Conservation (phyloP, 1,140 invertebrate species). For the Drosophila virilis region DNA sequence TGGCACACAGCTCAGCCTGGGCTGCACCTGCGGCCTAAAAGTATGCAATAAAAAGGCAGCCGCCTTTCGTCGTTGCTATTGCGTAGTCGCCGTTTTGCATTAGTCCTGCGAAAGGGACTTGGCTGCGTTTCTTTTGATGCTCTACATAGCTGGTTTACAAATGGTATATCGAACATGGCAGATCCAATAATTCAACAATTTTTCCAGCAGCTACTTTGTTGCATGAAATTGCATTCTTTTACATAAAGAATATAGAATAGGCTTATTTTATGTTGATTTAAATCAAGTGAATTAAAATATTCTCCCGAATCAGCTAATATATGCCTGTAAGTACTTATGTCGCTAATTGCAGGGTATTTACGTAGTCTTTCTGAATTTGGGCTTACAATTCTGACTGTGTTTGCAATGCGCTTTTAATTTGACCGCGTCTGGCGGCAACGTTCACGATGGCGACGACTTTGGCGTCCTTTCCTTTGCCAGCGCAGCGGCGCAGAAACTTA, state of each 20-base stretch:
- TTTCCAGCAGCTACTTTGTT: too few relatives aligned
- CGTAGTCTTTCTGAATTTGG: not conserved
- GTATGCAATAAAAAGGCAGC: conserved; percentile 63
- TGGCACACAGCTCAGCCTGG: not conserved
- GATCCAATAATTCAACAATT: too few relatives aligned
- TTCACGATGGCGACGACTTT: conserved; percentile 35
- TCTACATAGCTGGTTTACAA: not conserved
- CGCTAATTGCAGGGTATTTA: conserved; percentile 2
- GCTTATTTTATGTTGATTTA: too few relatives aligned
- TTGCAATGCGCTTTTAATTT: conserved; percentile 73
- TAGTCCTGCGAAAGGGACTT: conserved; percentile 33
- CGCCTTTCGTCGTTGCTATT: conserved; percentile 30
- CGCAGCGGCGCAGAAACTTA: conserved; percentile 73
- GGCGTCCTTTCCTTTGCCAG: conserved; percentile 60
- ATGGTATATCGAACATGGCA: not conserved
- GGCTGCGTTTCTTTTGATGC: conserved; percentile 33
- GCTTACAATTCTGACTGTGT: not conserved
- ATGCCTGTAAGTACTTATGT: too few relatives aligned
- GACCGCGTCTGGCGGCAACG: conserved; percentile 58
- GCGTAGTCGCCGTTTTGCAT: conserved; percentile 52
- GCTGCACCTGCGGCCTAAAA: conserved; percentile 57
- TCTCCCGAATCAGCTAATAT: too few relatives aligned
- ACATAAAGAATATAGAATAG: too few relatives aligned
- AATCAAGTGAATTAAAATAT: too few relatives aligned
- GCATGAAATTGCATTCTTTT: too few relatives aligned